A percentile compares a stretch with the other conserved stretches of the same genome.
Conservation (phyloP, 2,113 vertebrate genomes). For the Pelecanus crispus region DNA sequence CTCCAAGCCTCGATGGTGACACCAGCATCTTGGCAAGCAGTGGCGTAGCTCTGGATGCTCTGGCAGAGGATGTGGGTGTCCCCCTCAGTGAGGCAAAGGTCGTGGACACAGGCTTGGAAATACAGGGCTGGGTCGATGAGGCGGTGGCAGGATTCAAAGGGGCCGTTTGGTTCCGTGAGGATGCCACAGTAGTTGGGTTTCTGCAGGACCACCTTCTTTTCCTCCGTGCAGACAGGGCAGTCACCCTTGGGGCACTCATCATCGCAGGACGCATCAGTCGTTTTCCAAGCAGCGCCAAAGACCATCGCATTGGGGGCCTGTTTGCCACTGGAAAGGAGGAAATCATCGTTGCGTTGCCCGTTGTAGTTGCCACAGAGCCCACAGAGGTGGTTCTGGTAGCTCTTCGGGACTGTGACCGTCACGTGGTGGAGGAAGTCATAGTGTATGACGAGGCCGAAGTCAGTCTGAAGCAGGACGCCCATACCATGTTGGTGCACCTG, state of each 20-base stretch:
- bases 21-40: conserved; percentile 71
- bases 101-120: conserved; percentile 48
- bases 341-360: not conserved
- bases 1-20: conserved; percentile 74
- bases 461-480: not conserved
- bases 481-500: conserved; percentile 15
- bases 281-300: conserved; percentile 65
- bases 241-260: not conserved
- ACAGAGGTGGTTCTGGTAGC: conserved; percentile 51
- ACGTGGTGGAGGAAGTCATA: conserved; percentile 60
- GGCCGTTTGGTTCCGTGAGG: conserved; percentile 13
- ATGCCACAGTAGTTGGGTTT: conserved; percentile 65
- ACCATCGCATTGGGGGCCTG: not conserved
- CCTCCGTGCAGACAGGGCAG: conserved; percentile 22
- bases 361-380: conserved; percentile 76
- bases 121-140: conserved; percentile 8
- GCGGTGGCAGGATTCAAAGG: conserved; percentile 59
- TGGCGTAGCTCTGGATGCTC: conserved; percentile 75
- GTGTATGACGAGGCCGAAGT: conserved; percentile 52
- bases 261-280: not conserved
- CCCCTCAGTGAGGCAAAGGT: conserved; percentile 1
- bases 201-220: conserved; percentile 26
- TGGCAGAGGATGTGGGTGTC: conserved; percentile 66
- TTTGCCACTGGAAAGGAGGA: conserved; percentile 36
- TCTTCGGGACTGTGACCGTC: conserved; percentile 33